Evolutionary conservation across 2,888 invertebrate genomes (phyloP), one percentile per base, ranked within the genome.

Genomic region (Panopea generosa): DNA sequence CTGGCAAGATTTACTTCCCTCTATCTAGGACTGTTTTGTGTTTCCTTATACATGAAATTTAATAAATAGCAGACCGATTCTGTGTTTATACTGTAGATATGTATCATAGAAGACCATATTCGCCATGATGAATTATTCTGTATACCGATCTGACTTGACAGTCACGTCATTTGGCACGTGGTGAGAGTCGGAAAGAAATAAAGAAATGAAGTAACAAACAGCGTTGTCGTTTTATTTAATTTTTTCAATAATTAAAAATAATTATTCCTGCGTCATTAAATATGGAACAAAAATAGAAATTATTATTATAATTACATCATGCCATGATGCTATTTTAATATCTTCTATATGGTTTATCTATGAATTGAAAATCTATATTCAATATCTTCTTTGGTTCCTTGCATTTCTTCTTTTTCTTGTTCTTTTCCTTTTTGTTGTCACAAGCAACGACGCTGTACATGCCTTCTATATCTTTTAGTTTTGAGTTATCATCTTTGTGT

Each of bases 391-490:
- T 33, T 33, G 33, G 33, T 33, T 18, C 24, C 33, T 16, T 56
- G 55, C 18, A 27, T 29, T 33, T 56, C 47, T 33, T 56, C 56
- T 47, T 56, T 63, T 49, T 56, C 27, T 55, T 62, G 50, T 38
- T 53, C 43, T 61, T 53, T 62, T 4, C 62, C 62, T 22, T 57
- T 57, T 38, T 57, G 62, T 27, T 40, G 49, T 27, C 20, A 29
- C 24, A 22, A 14, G 9, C 43, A 18, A 24, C 6, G 16, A 70
- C 29, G 9, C 16, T 40, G 26, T 70, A 70, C 38, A 47, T 47
- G 38, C 62, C 70, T 40, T 70, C 70, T n/a, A 70, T n/a, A 26
- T 70, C 70, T 18, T 50, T 55, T 7, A 70, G 66, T 7, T 22
- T n/a, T 4, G 56, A 45, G n/a, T n/a, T n/a, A 22, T 57, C 66